These are phyloP conservation scores for Cynoglossus semilaevis DNA, from an alignment of 2,113 vertebrate species.

Conservation along the genomic window DNA sequence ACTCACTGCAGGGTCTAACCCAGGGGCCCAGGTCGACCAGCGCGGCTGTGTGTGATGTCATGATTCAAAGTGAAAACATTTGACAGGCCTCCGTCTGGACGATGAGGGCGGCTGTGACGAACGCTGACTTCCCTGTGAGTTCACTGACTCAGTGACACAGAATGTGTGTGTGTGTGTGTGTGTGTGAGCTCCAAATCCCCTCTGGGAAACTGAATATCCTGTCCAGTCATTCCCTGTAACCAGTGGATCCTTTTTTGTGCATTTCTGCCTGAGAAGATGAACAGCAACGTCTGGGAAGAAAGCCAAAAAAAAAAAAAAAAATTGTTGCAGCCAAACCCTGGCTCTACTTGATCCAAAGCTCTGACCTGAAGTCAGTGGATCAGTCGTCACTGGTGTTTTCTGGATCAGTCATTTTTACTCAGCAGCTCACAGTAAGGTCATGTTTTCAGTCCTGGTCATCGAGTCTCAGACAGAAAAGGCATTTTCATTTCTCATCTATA, in stretches of 20 bases:
- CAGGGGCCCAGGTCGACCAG: conserved; percentile 31
- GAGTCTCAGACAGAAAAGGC: too few species aligned
- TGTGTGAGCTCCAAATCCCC: conserved; percentile 30
- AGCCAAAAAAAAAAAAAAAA: conserved; percentile 13
- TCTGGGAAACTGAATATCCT: conserved; percentile 59
- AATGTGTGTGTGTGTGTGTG: conserved; percentile 31
- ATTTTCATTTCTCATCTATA: too few species aligned
- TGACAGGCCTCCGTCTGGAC: conserved; percentile 44
- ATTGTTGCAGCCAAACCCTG: not conserved
- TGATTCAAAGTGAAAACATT: conserved; percentile 64
- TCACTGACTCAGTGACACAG: conserved; percentile 60
- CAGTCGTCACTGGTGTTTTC: too few species aligned
- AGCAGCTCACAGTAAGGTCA: too few species aligned
- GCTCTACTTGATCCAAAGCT: too few species aligned
- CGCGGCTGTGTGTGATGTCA: conserved; percentile 44
- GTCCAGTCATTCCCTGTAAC: conserved; percentile 60
- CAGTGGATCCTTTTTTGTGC: conserved; percentile 55
- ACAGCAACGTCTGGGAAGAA: conserved; percentile 31
- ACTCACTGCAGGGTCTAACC: conserved; percentile 26
- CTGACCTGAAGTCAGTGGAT: too few species aligned
- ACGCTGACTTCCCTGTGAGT: conserved; percentile 30
- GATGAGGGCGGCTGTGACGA: conserved; percentile 50
- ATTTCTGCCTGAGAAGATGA: conserved; percentile 34
- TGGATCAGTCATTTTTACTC: too few species aligned
- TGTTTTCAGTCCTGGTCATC: too few species aligned